Percentiles rank a stretch among this genome's conserved stretches.
Evolutionary conservation across 92 coral and sea anemone genomes (phyloP).

Genomic region (Zoanthus sociatus): DNA sequence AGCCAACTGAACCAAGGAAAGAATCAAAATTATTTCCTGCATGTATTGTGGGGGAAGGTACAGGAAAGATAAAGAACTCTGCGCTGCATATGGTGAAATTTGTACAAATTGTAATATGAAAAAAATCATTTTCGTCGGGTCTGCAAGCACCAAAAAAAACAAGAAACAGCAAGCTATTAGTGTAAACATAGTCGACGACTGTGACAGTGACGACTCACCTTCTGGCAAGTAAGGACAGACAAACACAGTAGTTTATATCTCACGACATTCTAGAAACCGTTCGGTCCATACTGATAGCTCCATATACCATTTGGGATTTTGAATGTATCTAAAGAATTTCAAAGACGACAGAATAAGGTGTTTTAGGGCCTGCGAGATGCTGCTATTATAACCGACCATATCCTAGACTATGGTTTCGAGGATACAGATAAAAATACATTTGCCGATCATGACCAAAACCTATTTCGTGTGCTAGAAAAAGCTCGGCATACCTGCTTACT

Average conservation of each 20-base stretch:
- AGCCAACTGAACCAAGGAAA: constrained; percentile 1
- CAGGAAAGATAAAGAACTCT: constrained; percentile 6
- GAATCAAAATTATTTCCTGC: not conserved
- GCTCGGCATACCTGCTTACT: constrained; percentile 32
- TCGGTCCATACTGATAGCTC: not conserved
- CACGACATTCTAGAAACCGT: not conserved
- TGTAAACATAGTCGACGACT: not conserved
- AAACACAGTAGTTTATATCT: not conserved
- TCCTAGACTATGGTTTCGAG: constrained; percentile 31
- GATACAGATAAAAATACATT: constrained; percentile 23
- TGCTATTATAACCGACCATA: constrained; percentile 43
- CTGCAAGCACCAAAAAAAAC: constrained; percentile 2
- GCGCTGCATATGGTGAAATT: constrained; percentile 25
- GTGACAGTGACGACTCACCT: constrained; percentile 4
- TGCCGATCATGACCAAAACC: constrained; percentile 11
- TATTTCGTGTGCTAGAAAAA: constrained; percentile 32
- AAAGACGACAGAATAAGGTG: constrained; percentile 15
- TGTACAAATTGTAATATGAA: constrained; percentile 1
- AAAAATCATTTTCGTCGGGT: constrained; percentile 1
- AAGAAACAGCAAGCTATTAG: not conserved
- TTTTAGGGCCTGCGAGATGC: not conserved
- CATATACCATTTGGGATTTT: constrained; percentile 12
- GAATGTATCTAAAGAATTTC: constrained; percentile 46
- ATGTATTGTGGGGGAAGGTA: constrained; percentile 4
- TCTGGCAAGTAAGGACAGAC: not conserved